Base-by-base conservation (phyloP, 2,113 vertebrate species). In the Nibea coibor region DNA sequence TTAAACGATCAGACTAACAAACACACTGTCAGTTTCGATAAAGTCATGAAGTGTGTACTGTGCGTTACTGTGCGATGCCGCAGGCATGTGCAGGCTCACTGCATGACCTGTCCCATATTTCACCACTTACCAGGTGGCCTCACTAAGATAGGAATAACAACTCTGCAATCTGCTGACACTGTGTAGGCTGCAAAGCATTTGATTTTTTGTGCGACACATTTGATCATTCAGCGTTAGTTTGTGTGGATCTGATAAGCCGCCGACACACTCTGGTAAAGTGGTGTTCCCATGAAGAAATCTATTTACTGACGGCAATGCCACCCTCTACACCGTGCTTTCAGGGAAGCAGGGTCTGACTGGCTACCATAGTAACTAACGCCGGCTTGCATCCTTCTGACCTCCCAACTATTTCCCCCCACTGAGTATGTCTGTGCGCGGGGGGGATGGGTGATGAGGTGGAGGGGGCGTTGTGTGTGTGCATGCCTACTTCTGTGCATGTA, bases 291-390 rank as follows among this genome's bases (percentile, higher is more conserved):
- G 66, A 68, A 81, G 71, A 78, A 78, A 54, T 87, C 50, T 80
- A 75, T 61, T 87, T 78, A 39, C 76, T 3, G 68, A 58, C 63
- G 58, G 67, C 35, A 39, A 57, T 75, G 61, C 73, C 58, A 43
- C 70, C 57, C 56, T 69, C 65, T 54, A 53, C 22, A n/a, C 26
- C 45, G 39, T 19, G 20, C 24, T 77, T 74, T 74, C 56, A 69
- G 65, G 39, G 58, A 76, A 72, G 64, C 75, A 65, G 69, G 65
- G 51, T 75, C 57, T 74, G 76, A 65, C 65, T 19, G 43, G 88
- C 85, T 90, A 50, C 89, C 90, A 92, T 91, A 89, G 91, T 83
- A 91, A 92, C 91, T 75, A 84, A 88, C 68, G 39, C 62, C 16
- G 22, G 70, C 20, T 78, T 78, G 19, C 82, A 83, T 88, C 69